Conservation (phyloP, 2,797 vertebrate species). For the Craterocephalus amniculus region DNA sequence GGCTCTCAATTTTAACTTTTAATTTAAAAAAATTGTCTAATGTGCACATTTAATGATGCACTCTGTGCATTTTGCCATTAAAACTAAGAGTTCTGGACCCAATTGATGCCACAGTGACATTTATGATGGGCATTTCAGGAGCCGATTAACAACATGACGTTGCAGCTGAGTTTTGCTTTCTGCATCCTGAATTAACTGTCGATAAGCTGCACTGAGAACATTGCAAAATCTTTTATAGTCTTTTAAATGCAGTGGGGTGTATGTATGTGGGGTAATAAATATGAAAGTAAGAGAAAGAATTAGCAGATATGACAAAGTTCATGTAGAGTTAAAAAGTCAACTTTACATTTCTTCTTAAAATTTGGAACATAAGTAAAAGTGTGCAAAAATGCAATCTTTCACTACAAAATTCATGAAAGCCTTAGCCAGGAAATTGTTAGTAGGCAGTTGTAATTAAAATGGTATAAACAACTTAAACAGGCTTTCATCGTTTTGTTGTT, state of each 20-base stretch:
- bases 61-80: no score
- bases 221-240: no score
- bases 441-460: background rate
- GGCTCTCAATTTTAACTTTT: background rate
- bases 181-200: no score
- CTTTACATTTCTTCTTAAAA: background rate
- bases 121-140: no score
- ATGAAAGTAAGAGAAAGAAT: background rate
- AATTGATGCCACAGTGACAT: no score
- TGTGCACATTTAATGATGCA: no score
- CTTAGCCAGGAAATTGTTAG: background rate
- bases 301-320: background rate
- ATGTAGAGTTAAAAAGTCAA: background rate
- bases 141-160: no score
- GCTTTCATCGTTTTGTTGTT: conserved; percentile 14
- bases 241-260: background rate
- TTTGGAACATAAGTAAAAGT: background rate
- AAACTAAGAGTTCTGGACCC: no score
- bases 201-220: no score
- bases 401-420: background rate
- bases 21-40: background rate
- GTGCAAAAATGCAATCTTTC: background rate
- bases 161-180: no score
- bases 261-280: no score
- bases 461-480: conserved; percentile 4